Evolutionary conservation across 2,113 vertebrate genomes (phyloP), one percentile per base, ranked within the genome.

Genomic region (Onychostoma macrolepis): DNA sequence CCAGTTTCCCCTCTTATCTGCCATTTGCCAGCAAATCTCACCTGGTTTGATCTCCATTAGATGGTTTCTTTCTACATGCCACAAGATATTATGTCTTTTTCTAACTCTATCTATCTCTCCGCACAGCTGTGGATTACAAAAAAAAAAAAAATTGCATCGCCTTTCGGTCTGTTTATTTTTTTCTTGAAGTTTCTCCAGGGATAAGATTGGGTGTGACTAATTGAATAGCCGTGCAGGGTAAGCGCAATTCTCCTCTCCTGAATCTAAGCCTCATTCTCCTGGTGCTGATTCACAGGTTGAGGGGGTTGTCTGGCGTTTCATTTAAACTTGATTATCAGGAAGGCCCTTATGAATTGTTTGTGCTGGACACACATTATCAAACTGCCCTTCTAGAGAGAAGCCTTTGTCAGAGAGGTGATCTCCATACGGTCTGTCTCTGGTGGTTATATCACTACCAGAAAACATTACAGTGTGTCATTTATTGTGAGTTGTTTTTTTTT

Each of bases 191-290:
- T 53, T 75, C 83, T 74, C 53, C n/a, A 58, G 80, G 67, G 89
- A 88, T 80, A 76, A 88, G 76, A 85, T 84, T 76, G 82, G 77
- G 76, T 84, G 89, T 81, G 80, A 85, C 87, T 86, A 84, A 86
- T 84, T 85, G 33, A 84, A 90, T 80, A 86, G 75, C 75, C 26
- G 26, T 41, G 75, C 43, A 88, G 76, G 80, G 33, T 53, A 84
- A 82, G 72, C 80, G 80, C 85, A 67, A 33, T 74, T 69, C 80
- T 33, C 24, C 50, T 74, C 30, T 83, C 12, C 61, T 50, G 33
- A 61, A 43, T 69, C 36, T 80, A 63, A 36, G 15, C 17, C 63
- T 12, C 45, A 9, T 83, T n/a, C 50, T 75, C 26, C 56, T 75
- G 80, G 41, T 76, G 30, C 80, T 65, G 72, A 85, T 53, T 80